Evolutionary conservation across 2,888 invertebrate genomes (phyloP).

Genomic region (Troides helena): DNA sequence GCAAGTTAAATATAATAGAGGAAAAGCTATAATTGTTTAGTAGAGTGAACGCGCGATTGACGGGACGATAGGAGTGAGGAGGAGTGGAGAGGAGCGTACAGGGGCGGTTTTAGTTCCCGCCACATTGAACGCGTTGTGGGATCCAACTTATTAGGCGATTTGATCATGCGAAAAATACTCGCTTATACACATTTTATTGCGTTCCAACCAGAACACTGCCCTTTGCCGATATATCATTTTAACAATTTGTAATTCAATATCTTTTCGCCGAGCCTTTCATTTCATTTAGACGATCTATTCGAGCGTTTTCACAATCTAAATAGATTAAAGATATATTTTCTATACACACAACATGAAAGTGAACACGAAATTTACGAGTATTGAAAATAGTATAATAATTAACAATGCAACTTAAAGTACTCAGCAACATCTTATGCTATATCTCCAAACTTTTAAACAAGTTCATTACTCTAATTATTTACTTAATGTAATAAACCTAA

Average conservation of each 20-base stretch:
- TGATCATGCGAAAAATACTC: slow-evolving; percentile 77
- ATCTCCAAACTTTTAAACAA: too few relatives aligned
- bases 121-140: slow-evolving; percentile 74
- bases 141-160: slow-evolving; percentile 78
- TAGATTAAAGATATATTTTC: neutral
- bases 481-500: too few relatives aligned
- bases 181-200: slow-evolving; percentile 77
- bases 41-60: slow-evolving; percentile 54
- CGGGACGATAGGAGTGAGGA: slow-evolving; percentile 46
- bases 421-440: too few relatives aligned
- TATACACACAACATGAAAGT: too few relatives aligned
- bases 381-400: too few relatives aligned
- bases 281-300: slow-evolving; percentile 31
- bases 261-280: slow-evolving; percentile 35
- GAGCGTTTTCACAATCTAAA: slow-evolving; percentile 25
- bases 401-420: too few relatives aligned
- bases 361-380: too few relatives aligned
- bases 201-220: slow-evolving; percentile 53
- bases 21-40: slow-evolving; percentile 53
- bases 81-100: slow-evolving; percentile 26
- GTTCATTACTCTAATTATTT: too few relatives aligned
- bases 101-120: slow-evolving; percentile 65
- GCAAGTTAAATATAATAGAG: slow-evolving; percentile 41
- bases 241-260: slow-evolving; percentile 52
- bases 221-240: slow-evolving; percentile 59